These are phyloP conservation scores for Phortica magna DNA, from an alignment of 2,888 invertebrate species.

Conservation along the genomic window DNA sequence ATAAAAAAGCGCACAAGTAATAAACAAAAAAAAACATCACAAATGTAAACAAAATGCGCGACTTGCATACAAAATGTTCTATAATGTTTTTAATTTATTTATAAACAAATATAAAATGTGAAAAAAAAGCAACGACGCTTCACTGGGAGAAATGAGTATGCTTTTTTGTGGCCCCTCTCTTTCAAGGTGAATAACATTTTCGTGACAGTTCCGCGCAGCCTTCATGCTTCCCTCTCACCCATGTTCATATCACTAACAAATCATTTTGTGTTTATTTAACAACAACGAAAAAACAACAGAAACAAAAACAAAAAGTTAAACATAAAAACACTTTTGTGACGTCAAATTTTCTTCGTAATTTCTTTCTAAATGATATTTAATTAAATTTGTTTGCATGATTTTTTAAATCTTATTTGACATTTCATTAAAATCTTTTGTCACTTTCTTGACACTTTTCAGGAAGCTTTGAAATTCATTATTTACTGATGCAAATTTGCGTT, in stretches of 20 bases:
- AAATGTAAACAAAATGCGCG: constrained; percentile 16
- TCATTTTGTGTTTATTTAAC: not conserved
- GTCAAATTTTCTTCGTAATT: not conserved
- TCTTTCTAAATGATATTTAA: not conserved
- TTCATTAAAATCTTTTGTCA: not conserved
- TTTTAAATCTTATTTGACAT: not conserved
- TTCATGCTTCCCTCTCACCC: not conserved
- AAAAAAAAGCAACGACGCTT: not conserved
- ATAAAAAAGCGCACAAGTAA: not conserved
- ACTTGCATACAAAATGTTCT: constrained; percentile 13
- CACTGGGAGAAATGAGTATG: not conserved
- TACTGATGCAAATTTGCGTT: not conserved
- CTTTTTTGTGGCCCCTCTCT: not conserved
- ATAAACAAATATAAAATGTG: not conserved
- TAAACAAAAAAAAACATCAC: not conserved
- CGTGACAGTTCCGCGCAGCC: not conserved
- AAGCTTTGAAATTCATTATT: not conserved
- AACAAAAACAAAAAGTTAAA: not conserved
- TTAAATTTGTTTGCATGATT: not conserved
- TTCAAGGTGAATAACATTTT: not conserved
- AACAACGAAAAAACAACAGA: not conserved
- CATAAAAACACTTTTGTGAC: not conserved
- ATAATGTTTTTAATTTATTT: not conserved
- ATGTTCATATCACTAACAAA: not conserved
- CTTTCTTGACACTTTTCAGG: not conserved